Evolutionary conservation across 1,140 invertebrate species (phyloP).

Genomic region (Drosophila kepulauana): DNA sequence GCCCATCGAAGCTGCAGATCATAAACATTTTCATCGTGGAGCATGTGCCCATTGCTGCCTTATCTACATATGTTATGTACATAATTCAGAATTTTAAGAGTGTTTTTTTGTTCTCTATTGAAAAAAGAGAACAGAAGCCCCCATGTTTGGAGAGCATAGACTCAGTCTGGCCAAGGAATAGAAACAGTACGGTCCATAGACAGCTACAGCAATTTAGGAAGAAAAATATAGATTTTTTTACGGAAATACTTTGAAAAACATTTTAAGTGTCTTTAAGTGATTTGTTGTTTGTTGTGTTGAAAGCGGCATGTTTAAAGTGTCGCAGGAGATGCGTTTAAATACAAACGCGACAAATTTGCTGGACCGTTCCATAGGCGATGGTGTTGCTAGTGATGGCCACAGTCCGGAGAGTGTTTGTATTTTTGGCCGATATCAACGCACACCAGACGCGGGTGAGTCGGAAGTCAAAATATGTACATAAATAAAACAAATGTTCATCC

Average conservation of each 20-base stretch:
- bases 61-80: not conserved
- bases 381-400: constrained; percentile 36
- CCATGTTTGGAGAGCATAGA: not conserved
- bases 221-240: constrained; percentile 33
- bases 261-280: constrained; percentile 38
- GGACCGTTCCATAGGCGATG: constrained; percentile 33
- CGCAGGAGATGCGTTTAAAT: constrained; percentile 81
- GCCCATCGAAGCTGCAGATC: constrained; percentile 54
- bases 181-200: constrained; percentile 40
- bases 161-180: constrained; percentile 66
- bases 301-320: constrained; percentile 77
- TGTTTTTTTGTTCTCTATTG: constrained; percentile 14
- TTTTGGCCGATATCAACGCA: constrained; percentile 83
- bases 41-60: constrained; percentile 7
- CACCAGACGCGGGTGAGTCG: constrained; percentile 81
- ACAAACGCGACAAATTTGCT: constrained; percentile 41
- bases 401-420: constrained; percentile 68
- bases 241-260: constrained; percentile 39
- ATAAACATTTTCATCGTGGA: constrained; percentile 51
- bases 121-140: constrained; percentile 1
- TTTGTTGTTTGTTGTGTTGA: constrained; percentile 10
- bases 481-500: too few species aligned
- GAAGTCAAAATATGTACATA: constrained; percentile 37
- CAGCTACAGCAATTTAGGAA: constrained; percentile 29
- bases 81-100: constrained; percentile 51